Evolutionary conservation across 2,113 vertebrate genomes (phyloP), one percentile per base, ranked within the genome.

Genomic region (Formicarius rufipectus): DNA sequence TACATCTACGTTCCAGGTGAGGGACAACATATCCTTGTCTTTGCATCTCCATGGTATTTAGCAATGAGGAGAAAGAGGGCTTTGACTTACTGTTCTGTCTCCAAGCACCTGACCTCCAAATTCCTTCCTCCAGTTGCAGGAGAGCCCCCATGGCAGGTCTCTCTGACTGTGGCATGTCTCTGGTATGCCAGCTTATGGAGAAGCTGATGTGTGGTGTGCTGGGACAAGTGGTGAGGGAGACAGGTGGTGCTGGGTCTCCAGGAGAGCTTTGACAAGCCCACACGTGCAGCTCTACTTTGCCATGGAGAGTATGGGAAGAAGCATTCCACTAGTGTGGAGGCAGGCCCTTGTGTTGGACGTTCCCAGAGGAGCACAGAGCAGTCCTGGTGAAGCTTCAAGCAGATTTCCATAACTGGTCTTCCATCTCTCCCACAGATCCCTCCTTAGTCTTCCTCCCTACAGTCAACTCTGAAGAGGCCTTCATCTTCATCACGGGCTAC

Each of bases 1-100:
- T 98, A 98, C 39, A 96, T 99, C 79, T 99, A 99, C 15, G 99
- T 99, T 58, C 99, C 99, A 98, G 99, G 99, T 99, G 89, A 80
- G 93, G 66, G 3, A 55, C 59, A 72, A 24, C 53, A 18, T 3
- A 4, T 33, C 53, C 40, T 71, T 21, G 5, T 31, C 35, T 77
- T 9, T 45, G 62, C 15, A 4, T 79, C 81, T 78, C 40, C n/a
- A 24, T 2, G 0, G n/a, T 9, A 31, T 80, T 63, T 55, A 62
- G 21, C 28, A 35, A 50, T 23, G 3, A 76, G 40, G 35, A 56
- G 52, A 64, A 90, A 50, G 44, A 52, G 9, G 23, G 4, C 2
- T 55, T 92, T 90, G 56, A 49, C 53, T 53, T 47, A 18, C 2
- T 4, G 0, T 66, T 81, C 33, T 59, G 9, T 52, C 47, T 89